A percentile compares a stretch with the other conserved stretches of the same genome.
These are phyloP conservation scores for Brachionus manjavacas DNA, from an alignment of 1,140 invertebrate species.

Conservation along the genomic window DNA sequence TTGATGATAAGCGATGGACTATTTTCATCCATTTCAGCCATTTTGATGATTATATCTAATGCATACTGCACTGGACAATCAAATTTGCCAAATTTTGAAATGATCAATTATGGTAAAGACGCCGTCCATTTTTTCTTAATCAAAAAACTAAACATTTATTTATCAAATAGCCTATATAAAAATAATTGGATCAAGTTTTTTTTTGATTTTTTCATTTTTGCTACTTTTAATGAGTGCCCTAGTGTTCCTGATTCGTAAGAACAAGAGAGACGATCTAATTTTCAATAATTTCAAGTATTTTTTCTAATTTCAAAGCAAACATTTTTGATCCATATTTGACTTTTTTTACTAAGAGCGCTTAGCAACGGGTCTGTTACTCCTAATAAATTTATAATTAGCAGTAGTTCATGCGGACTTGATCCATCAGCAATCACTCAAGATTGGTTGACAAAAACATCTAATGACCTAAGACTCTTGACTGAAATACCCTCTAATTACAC, in stretches of 20 bases:
- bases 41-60: slow-evolving; percentile 23
- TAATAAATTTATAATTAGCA: slow-evolving; percentile 21
- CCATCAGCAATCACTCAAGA: not conserved
- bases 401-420: slow-evolving; percentile 26
- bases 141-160: not conserved
- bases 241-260: not conserved
- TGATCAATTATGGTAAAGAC: slow-evolving; percentile 23
- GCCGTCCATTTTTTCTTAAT: not conserved
- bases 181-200: slow-evolving; percentile 17
- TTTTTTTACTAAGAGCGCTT: not conserved
- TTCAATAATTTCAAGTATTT: slow-evolving; percentile 39
- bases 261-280: slow-evolving; percentile 30
- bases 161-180: slow-evolving; percentile 5
- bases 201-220: slow-evolving; percentile 32
- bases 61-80: slow-evolving; percentile 22
- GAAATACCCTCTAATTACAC: not conserved
- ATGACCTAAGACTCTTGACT: not conserved
- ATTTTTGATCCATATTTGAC: not conserved
- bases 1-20: not conserved
- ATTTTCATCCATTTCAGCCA: not conserved
- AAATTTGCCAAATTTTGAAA: not conserved
- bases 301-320: not conserved
- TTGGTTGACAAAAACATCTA: not conserved
- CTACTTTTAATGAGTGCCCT: not conserved
- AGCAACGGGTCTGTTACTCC: not conserved